A percentile compares a stretch with the other conserved stretches of the same genome.
These are phyloP conservation scores for Caerostris darwini DNA, from an alignment of 1,140 invertebrate genomes.

Conservation along the genomic window DNA sequence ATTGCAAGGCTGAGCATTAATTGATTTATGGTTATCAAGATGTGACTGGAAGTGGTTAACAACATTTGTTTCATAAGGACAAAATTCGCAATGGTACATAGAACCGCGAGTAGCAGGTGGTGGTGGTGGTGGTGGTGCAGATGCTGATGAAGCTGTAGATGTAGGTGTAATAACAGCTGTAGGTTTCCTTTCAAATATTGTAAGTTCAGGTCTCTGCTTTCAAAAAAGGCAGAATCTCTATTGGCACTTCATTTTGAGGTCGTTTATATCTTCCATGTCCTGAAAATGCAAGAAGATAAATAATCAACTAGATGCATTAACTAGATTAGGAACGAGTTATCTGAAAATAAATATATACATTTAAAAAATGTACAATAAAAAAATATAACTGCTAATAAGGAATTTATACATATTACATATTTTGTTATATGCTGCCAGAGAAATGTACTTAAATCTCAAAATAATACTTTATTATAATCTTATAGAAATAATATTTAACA, in stretches of 20 bases:
- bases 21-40: conserved; percentile 2
- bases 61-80: conserved; percentile 42
- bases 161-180: background rate
- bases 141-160: too few relatives aligned
- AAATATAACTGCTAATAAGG: too few relatives aligned
- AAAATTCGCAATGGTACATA: conserved; percentile 60
- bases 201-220: conserved; percentile 49
- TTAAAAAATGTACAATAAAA: too few relatives aligned
- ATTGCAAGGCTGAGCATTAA: background rate
- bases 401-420: too few relatives aligned
- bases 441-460: too few relatives aligned
- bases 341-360: too few relatives aligned
- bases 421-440: too few relatives aligned
- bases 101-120: background rate
- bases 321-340: too few relatives aligned
- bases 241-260: background rate
- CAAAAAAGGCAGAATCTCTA: conserved; percentile 44
- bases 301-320: too few relatives aligned
- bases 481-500: too few relatives aligned
- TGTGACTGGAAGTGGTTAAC: conserved; percentile 1
- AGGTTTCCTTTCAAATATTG: conserved; percentile 35
- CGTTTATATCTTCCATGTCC: background rate
- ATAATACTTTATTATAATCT: too few relatives aligned
- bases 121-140: background rate
- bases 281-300: background rate